Percentiles rank a stretch among this genome's conserved stretches.
Evolutionary conservation across 2,888 invertebrate species (phyloP).

Genomic region (Apodemia hepburni): DNA sequence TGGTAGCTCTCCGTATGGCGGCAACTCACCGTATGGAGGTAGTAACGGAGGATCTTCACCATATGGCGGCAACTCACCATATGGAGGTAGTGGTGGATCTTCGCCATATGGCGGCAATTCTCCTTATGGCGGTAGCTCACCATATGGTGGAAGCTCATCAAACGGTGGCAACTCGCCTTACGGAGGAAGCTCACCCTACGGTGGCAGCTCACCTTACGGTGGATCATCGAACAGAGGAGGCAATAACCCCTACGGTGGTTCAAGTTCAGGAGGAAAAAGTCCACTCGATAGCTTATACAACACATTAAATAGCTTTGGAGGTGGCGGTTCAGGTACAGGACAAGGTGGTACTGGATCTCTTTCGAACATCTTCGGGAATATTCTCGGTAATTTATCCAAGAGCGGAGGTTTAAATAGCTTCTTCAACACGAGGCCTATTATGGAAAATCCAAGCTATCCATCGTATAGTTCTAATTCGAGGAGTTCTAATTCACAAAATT

Average conservation of each 20-base stretch:
- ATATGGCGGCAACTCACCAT: slow-evolving; percentile 35
- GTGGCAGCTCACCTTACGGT: slow-evolving; percentile 40
- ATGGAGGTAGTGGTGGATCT: slow-evolving; percentile 23
- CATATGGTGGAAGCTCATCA: slow-evolving; percentile 37
- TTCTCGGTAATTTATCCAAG: slow-evolving; percentile 60
- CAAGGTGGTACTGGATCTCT: slow-evolving; percentile 39
- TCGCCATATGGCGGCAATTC: slow-evolving; percentile 36
- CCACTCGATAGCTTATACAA: slow-evolving; percentile 31
- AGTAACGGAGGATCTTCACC: slow-evolving; percentile 26
- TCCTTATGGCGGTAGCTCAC: slow-evolving; percentile 34
- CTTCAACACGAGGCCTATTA: slow-evolving; percentile 67
- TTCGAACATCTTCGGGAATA: slow-evolving; percentile 60
- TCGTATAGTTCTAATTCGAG: slow-evolving; percentile 58
- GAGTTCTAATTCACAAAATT: slow-evolving; percentile 61
- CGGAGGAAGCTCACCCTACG: slow-evolving; percentile 38
- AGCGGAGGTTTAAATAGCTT: slow-evolving; percentile 51
- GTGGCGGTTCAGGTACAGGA: slow-evolving; percentile 26
- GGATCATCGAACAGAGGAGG: slow-evolving; percentile 38
- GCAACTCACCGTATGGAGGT: slow-evolving; percentile 35
- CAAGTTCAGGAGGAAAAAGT: slow-evolving; percentile 30
- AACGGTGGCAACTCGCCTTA: slow-evolving; percentile 39
- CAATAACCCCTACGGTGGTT: slow-evolving; percentile 39
- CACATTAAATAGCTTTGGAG: slow-evolving; percentile 31
- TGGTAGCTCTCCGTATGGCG: slow-evolving; percentile 25
- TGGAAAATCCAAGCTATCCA: slow-evolving; percentile 67